Conservation (phyloP, 2,797 vertebrate species). For the Aulostomus chinensis region DNA sequence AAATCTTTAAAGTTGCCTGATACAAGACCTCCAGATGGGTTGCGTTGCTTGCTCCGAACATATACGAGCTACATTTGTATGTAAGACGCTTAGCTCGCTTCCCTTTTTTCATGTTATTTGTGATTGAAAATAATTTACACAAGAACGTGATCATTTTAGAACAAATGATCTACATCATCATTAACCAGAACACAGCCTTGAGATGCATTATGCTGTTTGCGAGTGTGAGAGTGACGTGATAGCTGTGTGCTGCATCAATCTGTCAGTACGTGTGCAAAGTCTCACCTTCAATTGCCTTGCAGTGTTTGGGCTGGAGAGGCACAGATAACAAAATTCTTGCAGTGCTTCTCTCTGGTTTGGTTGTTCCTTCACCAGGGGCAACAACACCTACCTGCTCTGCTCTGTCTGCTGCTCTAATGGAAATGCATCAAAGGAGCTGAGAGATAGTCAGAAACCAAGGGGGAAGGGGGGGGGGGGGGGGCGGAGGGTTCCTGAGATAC, state of each 20-base stretch:
- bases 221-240: neutral
- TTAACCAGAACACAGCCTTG: neutral
- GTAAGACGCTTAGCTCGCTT: neutral
- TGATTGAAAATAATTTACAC: neutral
- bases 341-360: constrained; percentile 38
- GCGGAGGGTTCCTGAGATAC: constrained; percentile 36
- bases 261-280: constrained; percentile 10
- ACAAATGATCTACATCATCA: constrained; percentile 4
- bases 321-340: constrained; percentile 46
- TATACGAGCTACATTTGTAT: neutral
- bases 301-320: constrained; percentile 31
- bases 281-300: constrained; percentile 8
- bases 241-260: neutral
- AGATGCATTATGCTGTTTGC: neutral
- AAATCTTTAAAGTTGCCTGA: constrained; percentile 43
- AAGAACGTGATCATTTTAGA: neutral
- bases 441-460: constrained; percentile 40
- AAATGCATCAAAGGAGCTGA: constrained; percentile 67
- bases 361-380: constrained; percentile 60
- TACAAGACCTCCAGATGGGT: constrained; percentile 27
- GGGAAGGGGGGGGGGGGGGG: no score
- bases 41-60: constrained; percentile 3
- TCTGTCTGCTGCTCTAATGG: constrained; percentile 71
- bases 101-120: neutral
- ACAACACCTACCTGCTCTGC: constrained; percentile 60